Evolutionary conservation across 2,113 vertebrate genomes (phyloP).

Genomic region (Herpetotheres cachinnans): DNA sequence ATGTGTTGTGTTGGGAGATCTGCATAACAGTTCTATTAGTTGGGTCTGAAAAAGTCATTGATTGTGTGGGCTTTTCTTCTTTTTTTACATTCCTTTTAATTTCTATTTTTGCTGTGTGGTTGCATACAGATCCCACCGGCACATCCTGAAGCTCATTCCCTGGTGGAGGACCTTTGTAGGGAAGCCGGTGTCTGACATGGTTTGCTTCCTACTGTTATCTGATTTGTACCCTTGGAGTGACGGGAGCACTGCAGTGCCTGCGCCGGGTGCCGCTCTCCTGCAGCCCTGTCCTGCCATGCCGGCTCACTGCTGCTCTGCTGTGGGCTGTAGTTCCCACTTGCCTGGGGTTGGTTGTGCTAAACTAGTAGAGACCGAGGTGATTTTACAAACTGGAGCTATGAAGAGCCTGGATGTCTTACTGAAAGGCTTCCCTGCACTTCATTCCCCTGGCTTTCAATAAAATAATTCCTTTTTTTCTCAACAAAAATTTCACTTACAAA

Average conservation of each 20-base stretch:
- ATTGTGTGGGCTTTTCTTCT: not conserved
- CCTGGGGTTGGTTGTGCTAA: not conserved
- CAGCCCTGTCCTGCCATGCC: not conserved
- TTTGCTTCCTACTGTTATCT: not conserved
- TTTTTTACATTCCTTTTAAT: not conserved
- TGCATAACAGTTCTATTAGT: not conserved
- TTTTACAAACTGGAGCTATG: not conserved
- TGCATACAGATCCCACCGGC: not conserved
- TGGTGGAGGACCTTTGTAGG: not conserved
- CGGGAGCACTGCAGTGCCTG: not conserved
- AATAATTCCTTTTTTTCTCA: not conserved
- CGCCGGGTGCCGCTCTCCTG: not conserved
- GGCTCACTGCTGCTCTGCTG: not conserved
- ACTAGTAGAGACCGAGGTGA: not conserved
- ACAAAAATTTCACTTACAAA: not conserved
- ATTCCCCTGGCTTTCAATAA: not conserved
- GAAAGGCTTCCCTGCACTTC: not conserved
- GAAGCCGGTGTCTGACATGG: rapidly evolving
- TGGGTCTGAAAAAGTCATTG: not conserved
- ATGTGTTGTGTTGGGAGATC: not conserved
- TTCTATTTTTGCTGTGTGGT: not conserved
- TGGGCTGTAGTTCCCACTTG: not conserved
- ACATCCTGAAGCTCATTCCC: not conserved
- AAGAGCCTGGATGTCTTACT: not conserved
- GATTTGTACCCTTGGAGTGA: not conserved